A percentile compares a stretch with the other conserved stretches of the same genome.
Conservation (phyloP, 23 tunicate genomes). For the Ciona savignyi region DNA sequence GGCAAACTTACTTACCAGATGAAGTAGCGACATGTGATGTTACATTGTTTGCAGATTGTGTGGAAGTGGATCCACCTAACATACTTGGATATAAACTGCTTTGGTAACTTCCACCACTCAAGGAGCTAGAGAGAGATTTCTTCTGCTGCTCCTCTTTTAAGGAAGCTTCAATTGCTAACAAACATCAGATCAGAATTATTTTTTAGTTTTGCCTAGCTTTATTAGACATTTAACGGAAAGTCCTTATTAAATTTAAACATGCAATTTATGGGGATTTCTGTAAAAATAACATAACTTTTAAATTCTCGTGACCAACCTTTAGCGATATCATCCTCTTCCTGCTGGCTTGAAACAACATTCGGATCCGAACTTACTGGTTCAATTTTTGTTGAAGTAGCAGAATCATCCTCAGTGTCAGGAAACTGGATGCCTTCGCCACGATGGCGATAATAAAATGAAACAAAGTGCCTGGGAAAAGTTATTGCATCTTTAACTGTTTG, state of each 20-base stretch:
- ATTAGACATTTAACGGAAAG: background rate
- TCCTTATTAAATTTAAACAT: too few species aligned
- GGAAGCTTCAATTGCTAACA: constrained; percentile 86
- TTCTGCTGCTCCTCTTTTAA: constrained; percentile 75
- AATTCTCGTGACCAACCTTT: constrained; percentile 33
- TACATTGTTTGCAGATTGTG: constrained; percentile 10
- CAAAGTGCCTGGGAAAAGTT: constrained; percentile 80
- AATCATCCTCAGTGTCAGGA: constrained; percentile 57
- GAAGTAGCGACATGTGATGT: constrained; percentile 12
- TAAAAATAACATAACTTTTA: background rate
- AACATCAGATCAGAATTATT: background rate
- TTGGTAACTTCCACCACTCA: background rate
- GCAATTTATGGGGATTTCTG: too few species aligned
- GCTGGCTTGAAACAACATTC: constrained; percentile 85
- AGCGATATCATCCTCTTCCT: constrained; percentile 98
- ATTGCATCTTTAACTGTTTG: too few species aligned
- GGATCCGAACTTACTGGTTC: constrained; percentile 70
- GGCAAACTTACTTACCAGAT: background rate
- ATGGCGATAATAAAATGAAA: constrained; percentile 75
- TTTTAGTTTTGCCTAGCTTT: too few species aligned
- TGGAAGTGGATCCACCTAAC: constrained; percentile 23
- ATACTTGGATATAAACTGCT: constrained; percentile 65
- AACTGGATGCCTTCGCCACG: constrained; percentile 74
- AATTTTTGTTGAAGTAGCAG: constrained; percentile 17
- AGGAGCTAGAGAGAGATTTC: background rate